phyloP scores from a whole-genome alignment of 2,113 vertebrate species.

The Steatornis caripensis region DNA sequence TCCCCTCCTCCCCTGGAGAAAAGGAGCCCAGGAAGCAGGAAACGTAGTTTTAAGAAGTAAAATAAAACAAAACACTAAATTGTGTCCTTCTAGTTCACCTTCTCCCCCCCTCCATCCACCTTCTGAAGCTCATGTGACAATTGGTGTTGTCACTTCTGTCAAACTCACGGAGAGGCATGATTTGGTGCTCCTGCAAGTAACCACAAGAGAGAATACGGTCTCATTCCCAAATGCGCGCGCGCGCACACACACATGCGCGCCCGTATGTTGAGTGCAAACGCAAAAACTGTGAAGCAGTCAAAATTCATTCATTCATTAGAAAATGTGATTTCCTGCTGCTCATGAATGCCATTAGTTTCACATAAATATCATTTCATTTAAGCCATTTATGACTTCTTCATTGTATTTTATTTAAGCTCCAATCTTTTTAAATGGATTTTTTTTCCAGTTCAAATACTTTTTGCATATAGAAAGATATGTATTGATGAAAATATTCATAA shows the following conservation, averaged over 20 bases:
- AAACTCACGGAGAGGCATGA: background rate
- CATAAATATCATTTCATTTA: background rate
- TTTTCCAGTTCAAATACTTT: background rate
- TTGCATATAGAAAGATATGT: background rate
- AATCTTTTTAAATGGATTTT: background rate
- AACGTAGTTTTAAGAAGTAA: background rate
- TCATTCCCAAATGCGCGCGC: background rate
- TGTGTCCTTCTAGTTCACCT: background rate
- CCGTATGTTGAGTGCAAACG: background rate
- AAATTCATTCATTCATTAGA: background rate
- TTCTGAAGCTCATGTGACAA: background rate
- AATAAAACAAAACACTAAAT: background rate
- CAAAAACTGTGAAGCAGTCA: background rate
- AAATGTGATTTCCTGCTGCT: background rate
- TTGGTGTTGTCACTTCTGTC: background rate
- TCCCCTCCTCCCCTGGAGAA: background rate
- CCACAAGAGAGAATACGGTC: background rate
- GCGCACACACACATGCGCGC: background rate
- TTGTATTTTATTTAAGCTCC: background rate
- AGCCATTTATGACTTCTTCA: background rate
- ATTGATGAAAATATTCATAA: background rate
- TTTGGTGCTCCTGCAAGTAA: background rate
- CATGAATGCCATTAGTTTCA: background rate
- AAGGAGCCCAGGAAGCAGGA: background rate
- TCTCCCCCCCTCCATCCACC: background rate